phyloP scores from a whole-genome alignment of 2,888 invertebrate species.

The Plutella xylostella region DNA sequence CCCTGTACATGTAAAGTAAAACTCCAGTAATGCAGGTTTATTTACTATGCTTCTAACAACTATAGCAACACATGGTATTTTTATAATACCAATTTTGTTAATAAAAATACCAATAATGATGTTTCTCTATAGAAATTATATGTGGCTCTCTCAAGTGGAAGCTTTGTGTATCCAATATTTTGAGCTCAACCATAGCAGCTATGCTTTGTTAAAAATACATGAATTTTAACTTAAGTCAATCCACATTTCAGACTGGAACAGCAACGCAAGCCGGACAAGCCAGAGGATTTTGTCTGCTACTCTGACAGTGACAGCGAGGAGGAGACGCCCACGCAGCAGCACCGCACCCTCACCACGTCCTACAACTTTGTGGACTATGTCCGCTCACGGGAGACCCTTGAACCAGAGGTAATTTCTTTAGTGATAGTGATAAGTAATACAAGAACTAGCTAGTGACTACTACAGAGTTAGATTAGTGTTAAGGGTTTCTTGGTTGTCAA shows the following conservation, averaged over 20 bases:
- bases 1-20: too few relatives aligned
- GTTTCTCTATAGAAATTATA: background rate
- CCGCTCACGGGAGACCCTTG: slow-evolving; percentile 79
- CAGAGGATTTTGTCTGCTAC: slow-evolving; percentile 91
- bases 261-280: slow-evolving; percentile 85
- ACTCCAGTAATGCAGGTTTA: too few relatives aligned
- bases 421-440: too few relatives aligned
- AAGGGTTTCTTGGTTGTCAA: too few relatives aligned
- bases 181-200: background rate
- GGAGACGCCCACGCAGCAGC: slow-evolving; percentile 79
- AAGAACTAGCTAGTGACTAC: too few relatives aligned
- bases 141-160: background rate
- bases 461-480: too few relatives aligned
- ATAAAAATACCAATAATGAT: background rate
- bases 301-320: slow-evolving; percentile 91
- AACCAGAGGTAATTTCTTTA: slow-evolving; percentile 72
- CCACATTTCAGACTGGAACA: slow-evolving; percentile 70
- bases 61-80: background rate
- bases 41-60: too few relatives aligned
- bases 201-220: background rate
- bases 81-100: background rate
- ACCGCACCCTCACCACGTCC: slow-evolving; percentile 80
- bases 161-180: background rate
- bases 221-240: background rate
- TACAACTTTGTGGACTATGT: slow-evolving; percentile 90